Evolutionary conservation across 2,113 vertebrate species (phyloP).

Genomic region (Choloepus hoffmanni): DNA sequence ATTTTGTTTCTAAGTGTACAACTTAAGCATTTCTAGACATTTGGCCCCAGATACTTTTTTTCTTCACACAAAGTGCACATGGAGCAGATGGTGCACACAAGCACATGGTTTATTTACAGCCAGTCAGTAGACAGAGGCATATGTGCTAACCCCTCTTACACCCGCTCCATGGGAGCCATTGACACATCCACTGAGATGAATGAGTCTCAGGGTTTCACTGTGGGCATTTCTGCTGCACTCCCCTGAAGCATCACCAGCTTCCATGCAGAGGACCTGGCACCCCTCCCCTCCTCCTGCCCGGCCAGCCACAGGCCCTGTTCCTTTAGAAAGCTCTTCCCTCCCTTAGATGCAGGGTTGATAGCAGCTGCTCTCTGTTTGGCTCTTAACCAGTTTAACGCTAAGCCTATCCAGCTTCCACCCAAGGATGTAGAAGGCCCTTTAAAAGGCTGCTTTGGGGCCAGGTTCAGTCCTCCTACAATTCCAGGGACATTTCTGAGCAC

Average conservation of each 20-base stretch:
- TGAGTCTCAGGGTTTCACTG: conserved; percentile 41
- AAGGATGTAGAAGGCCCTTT: not conserved
- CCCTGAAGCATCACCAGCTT: conserved; percentile 62
- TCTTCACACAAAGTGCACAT: conserved; percentile 11
- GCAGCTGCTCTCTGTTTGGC: not conserved
- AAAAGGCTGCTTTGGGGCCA: not conserved
- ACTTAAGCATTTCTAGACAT: conserved; percentile 60
- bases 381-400: not conserved
- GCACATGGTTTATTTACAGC: conserved; percentile 75
- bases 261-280: not conserved
- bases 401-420: not conserved
- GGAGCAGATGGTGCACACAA: conserved; percentile 71
- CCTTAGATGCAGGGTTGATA: not conserved
- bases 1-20: conserved; percentile 56
- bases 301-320: not conserved
- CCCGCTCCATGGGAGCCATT: conserved; percentile 68
- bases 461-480: not conserved
- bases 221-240: conserved; percentile 24
- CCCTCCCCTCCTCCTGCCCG: not conserved
- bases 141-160: conserved; percentile 61
- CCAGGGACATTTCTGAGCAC: not conserved
- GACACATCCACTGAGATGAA: conserved; percentile 74
- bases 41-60: conserved; percentile 56
- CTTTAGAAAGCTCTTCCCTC: not conserved
- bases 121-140: conserved; percentile 71